Percentiles rank a stretch among this genome's conserved stretches.
These are phyloP conservation scores for Chitala chitala DNA, from an alignment of 2,113 vertebrate genomes.

Conservation along the genomic window DNA sequence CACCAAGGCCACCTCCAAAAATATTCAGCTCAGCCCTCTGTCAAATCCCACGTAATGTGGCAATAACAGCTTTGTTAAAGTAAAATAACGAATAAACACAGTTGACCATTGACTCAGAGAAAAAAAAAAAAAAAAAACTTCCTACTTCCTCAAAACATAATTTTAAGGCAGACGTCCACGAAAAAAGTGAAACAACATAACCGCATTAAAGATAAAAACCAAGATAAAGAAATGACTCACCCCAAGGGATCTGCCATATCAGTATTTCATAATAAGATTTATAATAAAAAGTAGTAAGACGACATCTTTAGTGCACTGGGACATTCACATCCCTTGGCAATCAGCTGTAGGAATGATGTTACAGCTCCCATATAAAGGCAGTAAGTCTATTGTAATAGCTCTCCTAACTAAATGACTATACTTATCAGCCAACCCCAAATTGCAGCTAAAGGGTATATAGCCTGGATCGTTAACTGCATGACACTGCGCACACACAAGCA, in stretches of 20 bases:
- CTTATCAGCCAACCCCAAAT: too few species aligned
- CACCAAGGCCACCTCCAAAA: neutral
- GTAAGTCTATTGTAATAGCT: too few species aligned
- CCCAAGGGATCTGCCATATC: neutral
- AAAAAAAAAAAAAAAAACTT: neutral
- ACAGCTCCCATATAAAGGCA: too few species aligned
- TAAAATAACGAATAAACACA: neutral
- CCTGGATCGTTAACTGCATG: neutral
- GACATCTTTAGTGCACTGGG: neutral
- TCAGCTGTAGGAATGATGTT: too few species aligned
- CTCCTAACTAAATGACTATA: too few species aligned
- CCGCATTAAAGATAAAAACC: neutral
- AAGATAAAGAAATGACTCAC: neutral
- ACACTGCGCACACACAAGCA: neutral
- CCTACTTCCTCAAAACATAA: neutral
- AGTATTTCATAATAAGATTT: constrained; percentile 9
- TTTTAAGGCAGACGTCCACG: neutral
- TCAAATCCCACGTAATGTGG: neutral
- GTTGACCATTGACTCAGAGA: neutral
- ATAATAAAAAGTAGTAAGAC: neutral
- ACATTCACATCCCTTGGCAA: neutral
- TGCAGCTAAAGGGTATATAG: neutral
- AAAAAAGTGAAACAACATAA: neutral
- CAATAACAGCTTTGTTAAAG: neutral
- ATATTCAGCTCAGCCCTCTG: neutral